phyloP scores from a whole-genome alignment of 2,797 vertebrate genomes.

The Schizopygopsis malacanthus region DNA sequence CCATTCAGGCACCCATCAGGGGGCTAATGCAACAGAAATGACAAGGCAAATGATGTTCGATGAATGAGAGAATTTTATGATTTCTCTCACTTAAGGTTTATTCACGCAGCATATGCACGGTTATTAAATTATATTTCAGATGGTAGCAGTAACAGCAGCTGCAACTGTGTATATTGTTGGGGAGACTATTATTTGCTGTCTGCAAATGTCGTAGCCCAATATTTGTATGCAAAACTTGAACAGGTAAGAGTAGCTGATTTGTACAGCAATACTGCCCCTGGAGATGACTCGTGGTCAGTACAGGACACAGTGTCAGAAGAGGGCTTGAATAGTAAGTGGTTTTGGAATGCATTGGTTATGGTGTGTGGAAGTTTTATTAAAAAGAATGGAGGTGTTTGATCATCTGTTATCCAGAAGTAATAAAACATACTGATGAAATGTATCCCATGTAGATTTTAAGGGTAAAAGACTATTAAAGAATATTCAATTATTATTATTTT shows the following conservation, averaged over 20 bases:
- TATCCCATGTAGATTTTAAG: not conserved
- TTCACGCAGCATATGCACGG: not conserved
- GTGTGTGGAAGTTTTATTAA: not conserved
- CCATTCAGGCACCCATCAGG: slow-evolving; percentile 28
- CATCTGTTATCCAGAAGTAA: not conserved
- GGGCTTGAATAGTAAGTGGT: not conserved
- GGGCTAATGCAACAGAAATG: slow-evolving; percentile 46
- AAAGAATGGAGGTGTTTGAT: not conserved
- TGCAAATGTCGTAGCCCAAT: slow-evolving; percentile 30
- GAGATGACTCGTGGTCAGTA: slow-evolving; percentile 44
- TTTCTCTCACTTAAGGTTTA: slow-evolving; percentile 17
- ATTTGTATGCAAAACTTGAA: slow-evolving; percentile 65
- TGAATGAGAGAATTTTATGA: not conserved
- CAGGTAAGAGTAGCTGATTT: slow-evolving; percentile 64
- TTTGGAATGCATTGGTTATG: not conserved
- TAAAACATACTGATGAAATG: not conserved
- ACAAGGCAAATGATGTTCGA: not conserved
- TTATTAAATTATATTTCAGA: not conserved
- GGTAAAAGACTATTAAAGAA: not conserved
- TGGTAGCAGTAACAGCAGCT: not conserved
- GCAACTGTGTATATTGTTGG: not conserved
- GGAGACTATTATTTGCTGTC: slow-evolving; percentile 1
- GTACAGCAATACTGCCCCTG: slow-evolving; percentile 66
- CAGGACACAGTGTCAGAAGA: not conserved
- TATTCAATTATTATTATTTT: not conserved